Evolutionary conservation across 2,888 invertebrate genomes (phyloP).

Genomic region (Deladenus siricidicola): DNA sequence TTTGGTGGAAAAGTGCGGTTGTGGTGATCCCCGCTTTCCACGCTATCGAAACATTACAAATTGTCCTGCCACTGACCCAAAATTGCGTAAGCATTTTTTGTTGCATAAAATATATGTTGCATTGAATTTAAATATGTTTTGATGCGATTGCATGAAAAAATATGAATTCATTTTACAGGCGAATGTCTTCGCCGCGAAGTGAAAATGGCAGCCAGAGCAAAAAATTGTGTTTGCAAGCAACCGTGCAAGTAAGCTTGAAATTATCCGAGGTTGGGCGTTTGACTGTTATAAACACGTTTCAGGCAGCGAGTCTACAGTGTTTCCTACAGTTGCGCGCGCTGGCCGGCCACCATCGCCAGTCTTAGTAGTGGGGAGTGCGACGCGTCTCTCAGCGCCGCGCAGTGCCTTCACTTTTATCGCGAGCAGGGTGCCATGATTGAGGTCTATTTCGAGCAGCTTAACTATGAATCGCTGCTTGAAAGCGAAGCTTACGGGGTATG

Average conservation of each 20-base stretch:
- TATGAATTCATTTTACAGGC: conserved; percentile 25
- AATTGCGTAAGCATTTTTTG: conserved; percentile 25
- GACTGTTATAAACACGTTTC: conserved; percentile 7
- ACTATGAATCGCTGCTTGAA: conserved; percentile 46
- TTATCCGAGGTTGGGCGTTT: neutral
- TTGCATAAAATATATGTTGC: neutral
- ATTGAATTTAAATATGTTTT: neutral
- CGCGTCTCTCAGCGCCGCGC: conserved; percentile 31
- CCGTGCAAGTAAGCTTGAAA: conserved; percentile 41
- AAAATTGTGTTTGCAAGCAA: conserved; percentile 42
- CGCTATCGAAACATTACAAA: conserved; percentile 32
- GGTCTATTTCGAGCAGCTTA: conserved; percentile 50
- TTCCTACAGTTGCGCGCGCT: conserved; percentile 35
- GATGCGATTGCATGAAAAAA: neutral
- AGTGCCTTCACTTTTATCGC: conserved; percentile 42
- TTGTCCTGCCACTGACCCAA: conserved; percentile 45
- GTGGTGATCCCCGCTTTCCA: conserved; percentile 52
- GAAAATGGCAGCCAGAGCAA: conserved; percentile 32
- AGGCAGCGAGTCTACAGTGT: conserved; percentile 48
- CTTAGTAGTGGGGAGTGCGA: conserved; percentile 35
- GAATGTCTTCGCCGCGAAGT: conserved; percentile 42
- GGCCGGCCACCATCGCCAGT: conserved; percentile 17
- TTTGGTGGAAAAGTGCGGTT: conserved; percentile 45
- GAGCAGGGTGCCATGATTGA: conserved; percentile 43
- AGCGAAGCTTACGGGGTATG: conserved; percentile 46